phyloP scores from a whole-genome alignment of 1,140 invertebrate species.

The Conus ventricosus region DNA sequence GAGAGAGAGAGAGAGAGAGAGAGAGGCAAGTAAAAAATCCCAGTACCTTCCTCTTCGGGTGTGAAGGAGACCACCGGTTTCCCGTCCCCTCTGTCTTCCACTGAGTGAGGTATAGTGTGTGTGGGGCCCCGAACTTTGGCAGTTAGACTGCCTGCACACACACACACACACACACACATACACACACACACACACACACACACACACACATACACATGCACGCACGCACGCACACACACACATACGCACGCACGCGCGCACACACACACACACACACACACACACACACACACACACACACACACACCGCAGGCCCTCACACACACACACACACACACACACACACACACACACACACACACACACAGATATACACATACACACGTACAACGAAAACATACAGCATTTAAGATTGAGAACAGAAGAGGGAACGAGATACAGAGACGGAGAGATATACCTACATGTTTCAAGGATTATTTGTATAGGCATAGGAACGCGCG shows the following conservation, averaged over 20 bases:
- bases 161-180: slow-evolving; percentile 10
- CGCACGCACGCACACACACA: background rate
- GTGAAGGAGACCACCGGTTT: slow-evolving; percentile 22
- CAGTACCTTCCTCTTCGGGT: slow-evolving; percentile 17
- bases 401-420: too few relatives aligned
- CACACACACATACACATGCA: slow-evolving; percentile 13
- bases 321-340: slow-evolving; percentile 13
- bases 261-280: background rate
- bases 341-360: slow-evolving; percentile 12
- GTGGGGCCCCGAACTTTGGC: slow-evolving; percentile 22
- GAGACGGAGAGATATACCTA: background rate
- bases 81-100: slow-evolving; percentile 20
- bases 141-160: background rate
- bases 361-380: background rate
- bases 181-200: slow-evolving; percentile 17
- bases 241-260: background rate
- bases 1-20: background rate
- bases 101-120: background rate
- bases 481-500: too few relatives aligned
- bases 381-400: background rate
- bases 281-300: slow-evolving; percentile 31
- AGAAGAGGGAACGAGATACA: background rate
- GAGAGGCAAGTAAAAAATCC: background rate
- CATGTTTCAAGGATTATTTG: too few relatives aligned
- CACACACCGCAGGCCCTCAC: background rate